Conservation (phyloP, 2,888 invertebrate species). For the Melangyna quadrimaculata region DNA sequence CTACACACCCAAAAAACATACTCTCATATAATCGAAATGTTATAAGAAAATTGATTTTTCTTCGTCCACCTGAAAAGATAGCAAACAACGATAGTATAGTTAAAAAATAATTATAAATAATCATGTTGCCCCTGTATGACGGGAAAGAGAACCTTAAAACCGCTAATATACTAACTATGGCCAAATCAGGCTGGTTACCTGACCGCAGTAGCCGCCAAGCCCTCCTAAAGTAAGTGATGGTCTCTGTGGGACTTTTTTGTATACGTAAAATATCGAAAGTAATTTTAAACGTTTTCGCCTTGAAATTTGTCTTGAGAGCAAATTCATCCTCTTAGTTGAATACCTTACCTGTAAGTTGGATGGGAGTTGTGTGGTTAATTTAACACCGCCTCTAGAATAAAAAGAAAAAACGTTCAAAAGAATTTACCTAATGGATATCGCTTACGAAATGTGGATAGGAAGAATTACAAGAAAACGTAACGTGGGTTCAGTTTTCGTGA, state of each 20-base stretch:
- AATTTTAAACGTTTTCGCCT: constrained; percentile 28
- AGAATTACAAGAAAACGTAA: background rate
- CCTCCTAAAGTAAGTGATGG: constrained; percentile 28
- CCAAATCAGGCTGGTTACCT: background rate
- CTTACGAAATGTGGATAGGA: background rate
- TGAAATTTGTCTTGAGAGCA: background rate
- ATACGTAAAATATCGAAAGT: constrained; percentile 38
- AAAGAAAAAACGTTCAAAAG: background rate
- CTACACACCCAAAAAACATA: background rate
- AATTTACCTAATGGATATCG: background rate
- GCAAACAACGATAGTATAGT: constrained; percentile 31
- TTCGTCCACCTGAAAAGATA: constrained; percentile 50
- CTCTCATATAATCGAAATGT: constrained; percentile 20
- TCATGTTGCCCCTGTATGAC: background rate
- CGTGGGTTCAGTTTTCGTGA: too few relatives aligned
- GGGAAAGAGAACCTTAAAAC: background rate
- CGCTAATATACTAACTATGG: background rate
- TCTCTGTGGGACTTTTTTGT: constrained; percentile 47
- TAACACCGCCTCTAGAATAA: background rate
- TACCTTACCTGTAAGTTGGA: background rate
- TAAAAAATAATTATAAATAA: constrained; percentile 33
- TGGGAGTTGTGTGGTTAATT: background rate
- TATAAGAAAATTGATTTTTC: constrained; percentile 61
- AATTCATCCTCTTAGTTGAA: background rate
- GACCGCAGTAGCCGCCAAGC: background rate